Evolutionary conservation across 1,140 invertebrate species (phyloP).

Genomic region (Calliopsis andreniformis): DNA sequence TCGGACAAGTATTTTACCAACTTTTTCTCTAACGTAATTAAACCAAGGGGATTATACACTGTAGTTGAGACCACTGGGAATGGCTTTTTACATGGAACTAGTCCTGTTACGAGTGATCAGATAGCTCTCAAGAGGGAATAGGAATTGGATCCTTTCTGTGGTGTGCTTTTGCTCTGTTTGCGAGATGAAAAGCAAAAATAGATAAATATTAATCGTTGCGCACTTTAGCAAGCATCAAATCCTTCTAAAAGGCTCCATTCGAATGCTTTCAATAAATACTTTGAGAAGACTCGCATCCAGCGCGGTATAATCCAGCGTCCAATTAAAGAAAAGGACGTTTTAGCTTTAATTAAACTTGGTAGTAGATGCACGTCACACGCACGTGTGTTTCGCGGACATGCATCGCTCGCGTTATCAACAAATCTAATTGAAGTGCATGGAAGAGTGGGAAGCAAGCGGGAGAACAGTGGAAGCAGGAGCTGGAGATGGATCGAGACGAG

Average conservation of each 20-base stretch:
- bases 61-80: too few species aligned
- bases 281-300: background rate
- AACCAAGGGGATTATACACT: background rate
- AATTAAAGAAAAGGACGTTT: conserved; percentile 51
- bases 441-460: background rate
- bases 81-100: too few species aligned
- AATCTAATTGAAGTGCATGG: conserved; percentile 55
- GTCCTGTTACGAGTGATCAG: too few species aligned
- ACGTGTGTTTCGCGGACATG: conserved; percentile 25
- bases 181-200: too few species aligned
- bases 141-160: too few species aligned
- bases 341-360: conserved; percentile 59
- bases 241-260: background rate
- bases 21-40: background rate
- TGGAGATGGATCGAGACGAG: conserved; percentile 3
- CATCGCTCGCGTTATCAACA: conserved; percentile 42
- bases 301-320: conserved; percentile 24
- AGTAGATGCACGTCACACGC: conserved; percentile 36
- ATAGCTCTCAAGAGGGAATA: too few species aligned
- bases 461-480: too few species aligned
- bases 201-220: too few species aligned
- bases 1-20: background rate
- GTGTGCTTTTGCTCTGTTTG: too few species aligned
- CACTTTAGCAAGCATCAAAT: too few species aligned
- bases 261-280: background rate